Evolutionary conservation across 2,797 vertebrate genomes (phyloP).

Genomic region (Adelosebastes latens): DNA sequence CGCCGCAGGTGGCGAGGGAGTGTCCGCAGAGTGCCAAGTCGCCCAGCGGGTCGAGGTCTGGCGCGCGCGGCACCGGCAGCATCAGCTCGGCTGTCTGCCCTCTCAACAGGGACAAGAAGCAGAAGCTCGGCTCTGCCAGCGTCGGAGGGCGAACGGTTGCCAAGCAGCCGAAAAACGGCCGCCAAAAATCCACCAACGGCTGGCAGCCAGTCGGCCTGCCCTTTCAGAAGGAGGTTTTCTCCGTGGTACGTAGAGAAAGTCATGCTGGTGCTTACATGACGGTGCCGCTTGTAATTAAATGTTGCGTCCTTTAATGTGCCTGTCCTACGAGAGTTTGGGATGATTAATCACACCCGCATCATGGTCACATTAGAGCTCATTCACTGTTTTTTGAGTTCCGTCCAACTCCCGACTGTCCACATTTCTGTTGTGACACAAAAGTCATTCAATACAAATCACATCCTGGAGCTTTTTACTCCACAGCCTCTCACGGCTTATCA

Average conservation of each 20-base stretch:
- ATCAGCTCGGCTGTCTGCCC: constrained; percentile 82
- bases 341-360: constrained; percentile 11
- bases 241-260: constrained; percentile 88
- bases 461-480: constrained; percentile 15
- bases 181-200: constrained; percentile 92
- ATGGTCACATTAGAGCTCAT: background rate
- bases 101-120: constrained; percentile 88
- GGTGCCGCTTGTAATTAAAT: constrained; percentile 38
- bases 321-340: background rate
- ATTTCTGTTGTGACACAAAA: constrained; percentile 20
- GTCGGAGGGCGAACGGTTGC: constrained; percentile 83
- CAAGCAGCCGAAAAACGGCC: constrained; percentile 90
- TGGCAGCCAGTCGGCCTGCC: constrained; percentile 93
- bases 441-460: constrained; percentile 29
- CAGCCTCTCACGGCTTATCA: constrained; percentile 18
- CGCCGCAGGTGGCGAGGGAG: constrained; percentile 89
- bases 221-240: constrained; percentile 95
- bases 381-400: background rate
- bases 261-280: constrained; percentile 17
- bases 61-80: constrained; percentile 79
- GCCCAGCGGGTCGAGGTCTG: constrained; percentile 92
- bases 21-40: constrained; percentile 95
- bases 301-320: constrained; percentile 19
- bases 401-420: constrained; percentile 1
- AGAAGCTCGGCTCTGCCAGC: constrained; percentile 83